Evolutionary conservation across 2,797 vertebrate species (phyloP), one percentile per base, ranked within the genome.

Genomic region (Enteromius fasciolatus): DNA sequence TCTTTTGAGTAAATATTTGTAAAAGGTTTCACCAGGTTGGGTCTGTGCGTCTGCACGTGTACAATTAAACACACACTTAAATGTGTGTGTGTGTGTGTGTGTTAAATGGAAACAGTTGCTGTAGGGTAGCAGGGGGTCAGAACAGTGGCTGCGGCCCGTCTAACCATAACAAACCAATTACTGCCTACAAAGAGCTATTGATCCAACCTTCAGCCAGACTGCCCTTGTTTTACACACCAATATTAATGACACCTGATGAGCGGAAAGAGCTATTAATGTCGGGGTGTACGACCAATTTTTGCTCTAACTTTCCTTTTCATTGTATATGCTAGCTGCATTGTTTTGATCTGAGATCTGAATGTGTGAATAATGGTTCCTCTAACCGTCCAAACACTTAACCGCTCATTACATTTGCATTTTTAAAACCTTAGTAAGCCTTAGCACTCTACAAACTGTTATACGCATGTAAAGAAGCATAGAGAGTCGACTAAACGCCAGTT

Each of bases 91-190:
- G 12, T 33, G 61, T 41, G 36, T 7, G 44, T 33, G 17, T 68
- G 64, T 73, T 88, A 85, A 88, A 84, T 84, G 67, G 79, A 88
- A 86, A 80, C 83, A 81, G 75, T 85, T 85, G 83, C 77, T 54
- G 46, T 78, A 76, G 72, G 83, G 39, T 76, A 85, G 79, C 78
- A 78, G 78, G 83, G 81, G 85, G 83, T 86, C 81, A 78, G 72
- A 87, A 87, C 77, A 69, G 76, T 50, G 82, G 59, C 85, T 84
- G 73, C 70, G 41, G 76, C 85, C 85, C 20, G 82, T 76, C 74
- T 61, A 82, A 82, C 59, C 66, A 81, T 76, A 84, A 86, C 78
- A 82, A 28, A 79, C 83, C 75, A 78, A 85, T 84, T 82, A 69
- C 82, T 52, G 52, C 33, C 20, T 66, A 88, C 79, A 88, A 87